phyloP scores from a whole-genome alignment of 2,888 invertebrate species.

The Melieria picta region DNA sequence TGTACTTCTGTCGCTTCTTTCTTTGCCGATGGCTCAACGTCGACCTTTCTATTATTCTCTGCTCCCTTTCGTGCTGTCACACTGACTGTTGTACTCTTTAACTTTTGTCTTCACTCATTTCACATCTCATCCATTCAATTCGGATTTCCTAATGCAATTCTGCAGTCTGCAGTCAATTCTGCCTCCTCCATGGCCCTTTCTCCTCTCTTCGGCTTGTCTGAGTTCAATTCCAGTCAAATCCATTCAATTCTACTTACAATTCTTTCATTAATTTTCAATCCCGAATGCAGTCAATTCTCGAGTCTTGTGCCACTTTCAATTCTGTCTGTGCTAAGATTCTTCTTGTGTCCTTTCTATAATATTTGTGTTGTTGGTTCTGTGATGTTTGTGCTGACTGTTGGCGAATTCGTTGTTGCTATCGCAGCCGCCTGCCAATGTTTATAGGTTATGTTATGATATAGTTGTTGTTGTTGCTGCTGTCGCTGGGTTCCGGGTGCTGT shows the following conservation, averaged over 20 bases:
- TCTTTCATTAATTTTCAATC: conserved; percentile 38
- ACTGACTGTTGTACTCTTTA: no score
- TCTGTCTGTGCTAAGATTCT: neutral
- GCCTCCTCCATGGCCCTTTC: neutral
- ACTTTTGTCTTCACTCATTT: no score
- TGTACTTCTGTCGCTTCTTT: no score
- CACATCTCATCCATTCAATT: no score
- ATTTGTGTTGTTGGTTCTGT: conserved; percentile 1
- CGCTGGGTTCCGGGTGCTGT: conserved; percentile 19
- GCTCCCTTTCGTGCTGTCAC: no score
- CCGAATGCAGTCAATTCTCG: conserved; percentile 8
- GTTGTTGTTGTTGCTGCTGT: conserved; percentile 18
- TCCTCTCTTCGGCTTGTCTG: neutral
- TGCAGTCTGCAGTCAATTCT: neutral
- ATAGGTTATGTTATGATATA: neutral
- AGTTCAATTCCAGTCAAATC: neutral
- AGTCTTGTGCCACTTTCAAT: conserved; percentile 27
- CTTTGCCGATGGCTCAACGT: no score
- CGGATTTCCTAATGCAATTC: no score
- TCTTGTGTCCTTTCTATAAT: neutral
- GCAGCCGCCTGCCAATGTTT: neutral
- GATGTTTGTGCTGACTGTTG: conserved; percentile 32
- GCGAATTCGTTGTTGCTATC: conserved; percentile 29
- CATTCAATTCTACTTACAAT: conserved; percentile 39
- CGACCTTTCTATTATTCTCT: no score